These are phyloP conservation scores for Procavia capensis DNA, from an alignment of 2,113 vertebrate genomes.

Conservation along the genomic window DNA sequence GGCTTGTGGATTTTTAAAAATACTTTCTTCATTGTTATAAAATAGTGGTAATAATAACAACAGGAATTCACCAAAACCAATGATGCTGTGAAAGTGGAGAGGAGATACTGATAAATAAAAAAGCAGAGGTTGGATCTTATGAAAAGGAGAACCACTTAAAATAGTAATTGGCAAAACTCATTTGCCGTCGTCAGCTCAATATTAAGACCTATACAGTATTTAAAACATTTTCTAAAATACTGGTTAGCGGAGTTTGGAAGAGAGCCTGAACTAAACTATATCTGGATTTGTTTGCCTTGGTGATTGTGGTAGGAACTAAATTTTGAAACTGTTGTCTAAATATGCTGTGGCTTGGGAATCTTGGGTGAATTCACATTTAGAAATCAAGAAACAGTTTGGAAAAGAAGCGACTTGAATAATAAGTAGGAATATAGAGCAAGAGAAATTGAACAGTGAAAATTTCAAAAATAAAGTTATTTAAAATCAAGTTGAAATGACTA, in stretches of 20 bases:
- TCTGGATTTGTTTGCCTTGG: slow-evolving; percentile 50
- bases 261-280: slow-evolving; percentile 1
- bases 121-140: not conserved
- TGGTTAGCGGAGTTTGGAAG: slow-evolving; percentile 16
- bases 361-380: slow-evolving; percentile 60
- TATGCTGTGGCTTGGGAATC: slow-evolving; percentile 45
- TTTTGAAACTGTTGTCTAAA: slow-evolving; percentile 58
- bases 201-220: not conserved
- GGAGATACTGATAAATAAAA: slow-evolving; percentile 31
- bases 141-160: slow-evolving; percentile 36
- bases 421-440: slow-evolving; percentile 42
- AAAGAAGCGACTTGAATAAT: slow-evolving; percentile 27
- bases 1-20: not conserved
- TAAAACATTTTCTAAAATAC: slow-evolving; percentile 43
- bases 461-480: slow-evolving; percentile 60
- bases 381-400: slow-evolving; percentile 59
- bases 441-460: slow-evolving; percentile 38
- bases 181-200: not conserved
- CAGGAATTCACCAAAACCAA: slow-evolving; percentile 31
- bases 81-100: not conserved
- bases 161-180: no score
- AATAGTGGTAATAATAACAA: not conserved
- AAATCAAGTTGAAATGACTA: slow-evolving; percentile 57
- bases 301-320: slow-evolving; percentile 47
- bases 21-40: slow-evolving; percentile 9